These are phyloP conservation scores for Cheilosia urbana DNA, from an alignment of 2,888 invertebrate genomes.

Conservation along the genomic window DNA sequence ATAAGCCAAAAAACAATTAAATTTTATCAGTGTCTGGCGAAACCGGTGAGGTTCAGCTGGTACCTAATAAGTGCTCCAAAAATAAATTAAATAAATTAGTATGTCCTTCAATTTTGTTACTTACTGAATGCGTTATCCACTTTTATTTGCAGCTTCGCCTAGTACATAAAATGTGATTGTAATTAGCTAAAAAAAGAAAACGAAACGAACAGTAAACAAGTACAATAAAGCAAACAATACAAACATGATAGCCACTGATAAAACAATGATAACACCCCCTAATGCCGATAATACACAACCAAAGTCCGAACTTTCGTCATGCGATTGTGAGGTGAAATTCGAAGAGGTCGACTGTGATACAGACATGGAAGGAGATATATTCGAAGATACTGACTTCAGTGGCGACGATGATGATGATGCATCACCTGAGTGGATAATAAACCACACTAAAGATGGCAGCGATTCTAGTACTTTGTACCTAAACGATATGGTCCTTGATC, in stretches of 20 bases:
- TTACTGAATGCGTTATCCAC: background rate
- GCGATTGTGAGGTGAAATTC: conserved; percentile 29
- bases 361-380: conserved; percentile 34
- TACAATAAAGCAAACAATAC: conserved; percentile 23
- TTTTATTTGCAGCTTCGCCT: conserved; percentile 38
- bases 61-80: no score
- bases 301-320: conserved; percentile 41
- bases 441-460: conserved; percentile 53
- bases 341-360: conserved; percentile 51
- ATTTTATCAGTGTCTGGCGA: no score
- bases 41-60: no score
- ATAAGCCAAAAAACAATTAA: no score
- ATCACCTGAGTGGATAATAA: conserved; percentile 58
- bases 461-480: conserved; percentile 70
- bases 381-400: conserved; percentile 54
- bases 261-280: conserved; percentile 50
- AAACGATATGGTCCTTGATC: conserved; percentile 79
- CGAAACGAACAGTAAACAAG: conserved; percentile 18
- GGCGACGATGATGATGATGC: conserved; percentile 52
- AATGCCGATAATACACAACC: conserved; percentile 30
- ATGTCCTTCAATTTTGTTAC: background rate
- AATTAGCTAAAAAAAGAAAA: conserved; percentile 16
- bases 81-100: no score
- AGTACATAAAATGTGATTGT: conserved; percentile 57
- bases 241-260: conserved; percentile 66